Base-by-base conservation (phyloP, 2,113 vertebrate genomes). In the Sylvietta virens region DNA sequence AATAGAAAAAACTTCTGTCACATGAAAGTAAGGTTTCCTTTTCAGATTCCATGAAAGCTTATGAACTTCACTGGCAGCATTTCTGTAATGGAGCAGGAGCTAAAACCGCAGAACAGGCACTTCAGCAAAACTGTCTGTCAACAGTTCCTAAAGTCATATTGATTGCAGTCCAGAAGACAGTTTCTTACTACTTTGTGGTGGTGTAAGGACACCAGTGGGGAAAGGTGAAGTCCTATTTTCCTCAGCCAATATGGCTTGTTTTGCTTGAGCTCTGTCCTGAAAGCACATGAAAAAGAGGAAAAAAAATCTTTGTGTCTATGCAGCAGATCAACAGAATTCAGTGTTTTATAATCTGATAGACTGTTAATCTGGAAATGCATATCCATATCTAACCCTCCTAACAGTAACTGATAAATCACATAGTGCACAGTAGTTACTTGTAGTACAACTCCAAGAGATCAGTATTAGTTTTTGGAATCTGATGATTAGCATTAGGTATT, bases 171-270 rank as follows among this genome's bases (percentile, higher is more conserved):
- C 95, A 37, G 60, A 77, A 69, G 93, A 95, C 54, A 97, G 96
- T 92, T 98, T 99, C 97, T 99, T 98, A 60, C 98, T 98, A 96
- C 99, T 99, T 35, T 98, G 98, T 5, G 99, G 99, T 0, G 99
- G 99, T 26, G 99, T 99, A 88, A 99, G 98, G 65, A 99, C 97
- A 27, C 99, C 98, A 4, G 96, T 97, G 6, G 99, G 99, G 28
- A 99, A 95, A 28, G 98, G 98, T 73, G 98, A 98, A 92, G 79
- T 96, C 90, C 98, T 96, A 48, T 97, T 98, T 57, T 97, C 96
- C 86, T 99, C 98, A 92, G 98, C 92, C 66, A 99, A 97, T 74
- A 92, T 95, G 57, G 98, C 98, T 97, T 98, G 98, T 96, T 99
- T 99, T 13, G 98, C 97, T 97, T 98, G 97, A 78, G 98, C 99